Conservation (phyloP, 2,113 vertebrate genomes). For the Eudorcas thomsonii region DNA sequence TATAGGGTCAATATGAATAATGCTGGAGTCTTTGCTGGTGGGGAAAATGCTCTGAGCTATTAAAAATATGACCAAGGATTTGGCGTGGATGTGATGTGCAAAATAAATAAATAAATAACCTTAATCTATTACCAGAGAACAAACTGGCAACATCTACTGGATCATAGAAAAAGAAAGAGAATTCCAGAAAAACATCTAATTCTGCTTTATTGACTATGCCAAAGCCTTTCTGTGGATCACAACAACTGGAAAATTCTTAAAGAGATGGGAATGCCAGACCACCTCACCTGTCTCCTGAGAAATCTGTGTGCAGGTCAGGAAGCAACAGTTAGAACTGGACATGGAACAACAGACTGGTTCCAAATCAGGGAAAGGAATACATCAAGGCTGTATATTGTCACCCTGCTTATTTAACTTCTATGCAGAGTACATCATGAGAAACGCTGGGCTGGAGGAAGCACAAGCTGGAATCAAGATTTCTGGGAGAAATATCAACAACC, state of each 20-base stretch:
- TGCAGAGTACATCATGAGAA: not conserved
- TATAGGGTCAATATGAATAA: too few relatives aligned
- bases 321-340: not conserved
- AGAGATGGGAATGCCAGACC: not conserved
- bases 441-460: not conserved
- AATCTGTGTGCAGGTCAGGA: not conserved
- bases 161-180: not conserved
- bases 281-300: not conserved
- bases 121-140: not conserved
- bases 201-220: not conserved
- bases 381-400: not conserved
- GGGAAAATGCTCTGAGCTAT: not conserved
- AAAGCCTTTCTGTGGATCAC: not conserved
- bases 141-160: not conserved
- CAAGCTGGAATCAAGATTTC: not conserved
- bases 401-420: not conserved
- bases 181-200: not conserved
- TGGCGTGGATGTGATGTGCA: not conserved
- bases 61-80: not conserved
- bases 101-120: not conserved
- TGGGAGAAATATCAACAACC: not conserved
- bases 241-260: not conserved
- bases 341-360: not conserved
- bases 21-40: not conserved
- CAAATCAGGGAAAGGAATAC: not conserved